Percentiles rank a stretch among this genome's conserved stretches.
These are phyloP conservation scores for Pemphigus obesinymphae DNA, from an alignment of 1,140 invertebrate species.

Conservation along the genomic window DNA sequence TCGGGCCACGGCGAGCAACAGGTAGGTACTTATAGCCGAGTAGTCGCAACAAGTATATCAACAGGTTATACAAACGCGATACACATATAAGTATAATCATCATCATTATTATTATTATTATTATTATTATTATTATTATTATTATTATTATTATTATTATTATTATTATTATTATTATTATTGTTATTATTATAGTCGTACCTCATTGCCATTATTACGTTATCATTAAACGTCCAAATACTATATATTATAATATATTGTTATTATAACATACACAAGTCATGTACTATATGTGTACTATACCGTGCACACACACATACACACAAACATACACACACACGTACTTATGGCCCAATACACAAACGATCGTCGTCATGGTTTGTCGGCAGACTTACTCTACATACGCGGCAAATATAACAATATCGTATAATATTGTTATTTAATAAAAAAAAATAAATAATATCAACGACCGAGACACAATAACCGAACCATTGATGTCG, in stretches of 20 bases:
- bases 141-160: no score
- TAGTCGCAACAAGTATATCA: no score
- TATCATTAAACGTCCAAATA: no score
- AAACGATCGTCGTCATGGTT: neutral
- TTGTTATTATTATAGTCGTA: neutral
- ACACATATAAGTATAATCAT: neutral
- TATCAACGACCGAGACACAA: constrained; percentile 3
- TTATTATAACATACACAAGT: no score
- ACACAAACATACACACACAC: neutral
- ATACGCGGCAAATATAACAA: neutral
- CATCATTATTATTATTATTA: neutral
- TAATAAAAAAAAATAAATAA: constrained; percentile 5
- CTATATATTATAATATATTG: no score
- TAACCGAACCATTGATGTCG: constrained; percentile 27
- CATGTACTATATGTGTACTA: neutral
- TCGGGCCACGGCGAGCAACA: neutral
- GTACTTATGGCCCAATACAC: neutral
- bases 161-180: neutral
- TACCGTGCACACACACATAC: neutral
- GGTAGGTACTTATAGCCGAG: no score
- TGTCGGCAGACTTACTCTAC: neutral
- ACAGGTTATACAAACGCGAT: no score
- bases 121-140: neutral
- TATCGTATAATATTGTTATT: neutral
- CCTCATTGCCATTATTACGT: no score